Evolutionary conservation across 1,140 invertebrate genomes (phyloP).

Genomic region (Trypoxylus dichotomus): DNA sequence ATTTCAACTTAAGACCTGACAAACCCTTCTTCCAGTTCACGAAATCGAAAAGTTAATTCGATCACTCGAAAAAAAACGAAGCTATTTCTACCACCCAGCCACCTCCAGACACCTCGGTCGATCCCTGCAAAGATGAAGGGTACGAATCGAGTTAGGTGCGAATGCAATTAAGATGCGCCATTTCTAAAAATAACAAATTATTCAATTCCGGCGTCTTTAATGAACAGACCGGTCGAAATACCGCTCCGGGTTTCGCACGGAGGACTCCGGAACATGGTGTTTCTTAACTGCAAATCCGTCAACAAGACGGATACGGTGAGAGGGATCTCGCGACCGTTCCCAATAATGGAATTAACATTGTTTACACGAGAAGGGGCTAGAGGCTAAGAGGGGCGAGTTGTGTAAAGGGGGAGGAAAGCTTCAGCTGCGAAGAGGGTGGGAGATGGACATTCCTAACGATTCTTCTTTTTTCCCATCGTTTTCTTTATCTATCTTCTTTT

Average conservation of each 20-base stretch:
- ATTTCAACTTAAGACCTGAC: too few relatives aligned
- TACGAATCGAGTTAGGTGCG: not conserved
- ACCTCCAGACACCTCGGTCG: not conserved
- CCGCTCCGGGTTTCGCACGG: too few relatives aligned
- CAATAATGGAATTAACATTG: constrained; percentile 7
- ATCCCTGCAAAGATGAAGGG: not conserved
- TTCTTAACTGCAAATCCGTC: not conserved
- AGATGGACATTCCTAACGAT: not conserved
- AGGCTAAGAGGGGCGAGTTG: not conserved
- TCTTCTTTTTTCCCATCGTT: too few relatives aligned
- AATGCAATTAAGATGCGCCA: not conserved
- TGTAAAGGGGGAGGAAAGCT: not conserved
- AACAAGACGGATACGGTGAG: not conserved
- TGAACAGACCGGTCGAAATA: not conserved
- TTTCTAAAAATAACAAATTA: constrained; percentile 1
- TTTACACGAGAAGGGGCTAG: not conserved
- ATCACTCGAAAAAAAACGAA: too few relatives aligned
- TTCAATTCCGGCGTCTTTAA: not conserved
- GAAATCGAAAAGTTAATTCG: too few relatives aligned
- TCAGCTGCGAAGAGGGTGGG: not conserved
- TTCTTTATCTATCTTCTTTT: too few relatives aligned
- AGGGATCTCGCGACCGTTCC: not conserved
- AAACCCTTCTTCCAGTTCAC: too few relatives aligned
- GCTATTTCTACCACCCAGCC: too few relatives aligned
- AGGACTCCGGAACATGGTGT: not conserved